Evolutionary conservation across 2,797 vertebrate genomes (phyloP).

Genomic region (Ficedula albicollis): DNA sequence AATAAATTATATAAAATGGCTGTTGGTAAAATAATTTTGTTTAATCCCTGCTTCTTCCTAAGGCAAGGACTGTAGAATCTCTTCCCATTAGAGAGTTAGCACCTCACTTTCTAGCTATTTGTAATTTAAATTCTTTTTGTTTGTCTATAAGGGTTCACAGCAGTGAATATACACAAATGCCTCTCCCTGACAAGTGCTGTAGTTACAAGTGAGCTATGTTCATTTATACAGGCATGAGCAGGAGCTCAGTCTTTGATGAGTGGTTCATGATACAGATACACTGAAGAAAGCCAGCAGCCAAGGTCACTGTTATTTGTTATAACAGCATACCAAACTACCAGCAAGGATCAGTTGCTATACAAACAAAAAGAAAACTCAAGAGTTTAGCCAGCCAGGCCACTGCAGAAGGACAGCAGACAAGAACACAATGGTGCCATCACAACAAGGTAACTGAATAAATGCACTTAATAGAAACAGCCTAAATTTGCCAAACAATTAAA

Average conservation of each 20-base stretch:
- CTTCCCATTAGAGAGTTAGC: not conserved
- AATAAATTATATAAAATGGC: not conserved
- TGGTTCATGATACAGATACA: not conserved
- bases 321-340: not conserved
- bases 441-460: not conserved
- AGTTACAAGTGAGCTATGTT: not conserved
- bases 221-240: not conserved
- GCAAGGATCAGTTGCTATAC: not conserved
- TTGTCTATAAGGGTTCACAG: not conserved
- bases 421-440: not conserved
- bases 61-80: not conserved
- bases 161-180: not conserved
- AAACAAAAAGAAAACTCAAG: not conserved
- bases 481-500: not conserved
- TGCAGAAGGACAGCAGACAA: not conserved
- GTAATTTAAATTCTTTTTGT: not conserved
- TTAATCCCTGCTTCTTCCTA: not conserved
- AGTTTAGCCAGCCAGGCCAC: not conserved
- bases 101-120: not conserved
- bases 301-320: conserved; percentile 20
- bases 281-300: conserved; percentile 19
- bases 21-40: not conserved
- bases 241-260: not conserved
- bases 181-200: not conserved
- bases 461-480: not conserved